phyloP scores from a whole-genome alignment of 2,797 vertebrate species.

The Crypturellus tataupa region DNA sequence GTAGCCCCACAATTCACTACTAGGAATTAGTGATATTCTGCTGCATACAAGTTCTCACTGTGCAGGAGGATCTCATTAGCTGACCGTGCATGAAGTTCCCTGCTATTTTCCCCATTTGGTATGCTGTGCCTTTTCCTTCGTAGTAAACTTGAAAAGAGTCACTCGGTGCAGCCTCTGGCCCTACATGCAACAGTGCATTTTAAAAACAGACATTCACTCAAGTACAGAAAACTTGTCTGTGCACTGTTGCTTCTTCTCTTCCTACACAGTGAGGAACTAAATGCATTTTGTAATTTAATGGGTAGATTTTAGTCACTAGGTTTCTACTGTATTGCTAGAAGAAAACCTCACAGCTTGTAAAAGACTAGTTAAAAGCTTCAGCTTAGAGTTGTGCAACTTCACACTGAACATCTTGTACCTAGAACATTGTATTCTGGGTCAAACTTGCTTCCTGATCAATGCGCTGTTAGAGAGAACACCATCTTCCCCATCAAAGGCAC shows the following conservation, averaged over 20 bases:
- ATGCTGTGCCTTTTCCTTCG: constrained; percentile 38
- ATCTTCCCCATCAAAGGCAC: not conserved
- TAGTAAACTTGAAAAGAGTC: constrained; percentile 47
- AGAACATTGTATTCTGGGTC: not conserved
- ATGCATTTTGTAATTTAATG: not conserved
- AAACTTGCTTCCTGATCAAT: not conserved
- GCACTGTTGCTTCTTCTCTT: not conserved
- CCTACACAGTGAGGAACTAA: not conserved
- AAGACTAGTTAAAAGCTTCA: not conserved
- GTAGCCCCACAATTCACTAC: not conserved
- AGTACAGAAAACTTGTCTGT: not conserved
- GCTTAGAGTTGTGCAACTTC: not conserved
- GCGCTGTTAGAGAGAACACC: not conserved
- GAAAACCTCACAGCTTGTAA: not conserved
- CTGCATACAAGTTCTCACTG: not conserved
- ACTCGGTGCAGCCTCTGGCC: constrained; percentile 1
- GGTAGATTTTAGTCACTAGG: not conserved
- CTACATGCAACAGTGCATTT: not conserved
- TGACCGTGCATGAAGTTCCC: not conserved
- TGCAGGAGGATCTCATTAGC: not conserved
- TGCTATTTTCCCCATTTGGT: constrained; percentile 43
- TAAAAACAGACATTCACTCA: constrained; percentile 3
- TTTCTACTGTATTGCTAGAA: not conserved
- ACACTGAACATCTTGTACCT: not conserved
- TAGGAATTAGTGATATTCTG: not conserved